Percentiles rank a stretch among this genome's conserved stretches.
Evolutionary conservation across 1,140 invertebrate genomes (phyloP).

Genomic region (Pseudomyrmex sp.): DNA sequence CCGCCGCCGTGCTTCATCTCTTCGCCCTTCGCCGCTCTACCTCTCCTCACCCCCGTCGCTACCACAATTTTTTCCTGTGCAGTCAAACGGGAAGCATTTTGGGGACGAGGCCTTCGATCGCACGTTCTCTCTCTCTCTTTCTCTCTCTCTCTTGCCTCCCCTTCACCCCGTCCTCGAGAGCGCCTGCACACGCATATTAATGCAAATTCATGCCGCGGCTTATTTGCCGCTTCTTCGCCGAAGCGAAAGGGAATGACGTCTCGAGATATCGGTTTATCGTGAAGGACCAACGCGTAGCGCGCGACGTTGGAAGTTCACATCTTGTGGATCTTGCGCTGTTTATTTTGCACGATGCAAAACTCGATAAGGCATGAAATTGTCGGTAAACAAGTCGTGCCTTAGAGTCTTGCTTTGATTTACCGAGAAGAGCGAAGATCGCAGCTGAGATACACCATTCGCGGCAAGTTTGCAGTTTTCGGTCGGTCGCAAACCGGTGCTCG

Average conservation of each 20-base stretch:
- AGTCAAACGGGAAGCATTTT: conserved; percentile 35
- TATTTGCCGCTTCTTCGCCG: conserved; percentile 40
- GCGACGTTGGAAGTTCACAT: conserved; percentile 39
- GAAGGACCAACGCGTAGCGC: conserved; percentile 12
- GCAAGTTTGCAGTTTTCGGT: conserved; percentile 50
- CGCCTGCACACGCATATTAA: conserved; percentile 30
- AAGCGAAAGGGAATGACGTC: not conserved
- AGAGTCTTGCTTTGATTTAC: conserved; percentile 59
- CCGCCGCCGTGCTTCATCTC: conserved; percentile 49
- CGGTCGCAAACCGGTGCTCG: conserved; percentile 4
- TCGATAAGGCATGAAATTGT: conserved; percentile 63
- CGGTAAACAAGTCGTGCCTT: conserved; percentile 47
- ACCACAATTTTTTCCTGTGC: conserved; percentile 35
- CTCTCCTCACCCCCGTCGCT: not conserved
- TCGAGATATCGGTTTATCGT: conserved; percentile 50
- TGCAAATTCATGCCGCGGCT: conserved; percentile 40
- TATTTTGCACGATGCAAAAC: conserved; percentile 57
- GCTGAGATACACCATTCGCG: conserved; percentile 30
- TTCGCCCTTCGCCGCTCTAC: not conserved
- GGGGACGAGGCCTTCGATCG: conserved; percentile 33
- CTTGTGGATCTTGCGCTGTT: conserved; percentile 51
- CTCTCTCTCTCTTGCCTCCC: not conserved
- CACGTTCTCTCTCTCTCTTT: too few relatives aligned
- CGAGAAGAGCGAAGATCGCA: conserved; percentile 50
- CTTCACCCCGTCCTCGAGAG: not conserved